These are phyloP conservation scores for Ditula angustiorana DNA, from an alignment of 2,888 invertebrate genomes.

Conservation along the genomic window DNA sequence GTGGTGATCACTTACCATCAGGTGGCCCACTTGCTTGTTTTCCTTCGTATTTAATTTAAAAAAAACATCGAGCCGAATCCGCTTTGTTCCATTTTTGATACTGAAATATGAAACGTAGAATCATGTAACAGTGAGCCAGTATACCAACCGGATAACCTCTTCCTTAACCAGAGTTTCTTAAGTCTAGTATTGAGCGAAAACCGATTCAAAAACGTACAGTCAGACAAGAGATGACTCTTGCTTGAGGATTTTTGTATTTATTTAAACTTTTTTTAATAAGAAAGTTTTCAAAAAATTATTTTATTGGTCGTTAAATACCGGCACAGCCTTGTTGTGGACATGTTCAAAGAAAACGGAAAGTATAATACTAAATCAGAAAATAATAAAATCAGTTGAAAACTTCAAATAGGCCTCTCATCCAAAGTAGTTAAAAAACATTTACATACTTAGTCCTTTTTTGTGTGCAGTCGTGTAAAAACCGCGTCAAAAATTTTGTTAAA, in stretches of 20 bases:
- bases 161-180: slow-evolving; percentile 49
- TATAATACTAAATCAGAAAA: slow-evolving; percentile 3
- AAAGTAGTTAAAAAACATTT: slow-evolving; percentile 41
- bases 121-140: not conserved
- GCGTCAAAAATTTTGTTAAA: slow-evolving; percentile 45
- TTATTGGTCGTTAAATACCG: slow-evolving; percentile 37
- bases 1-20: too few species aligned
- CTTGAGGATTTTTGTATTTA: slow-evolving; percentile 47
- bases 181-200: slow-evolving; percentile 69
- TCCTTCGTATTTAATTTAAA: too few species aligned
- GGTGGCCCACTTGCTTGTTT: too few species aligned
- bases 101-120: not conserved
- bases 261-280: slow-evolving; percentile 43
- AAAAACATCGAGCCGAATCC: too few species aligned
- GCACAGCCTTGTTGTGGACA: slow-evolving; percentile 40
- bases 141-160: not conserved
- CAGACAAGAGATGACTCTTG: slow-evolving; percentile 43
- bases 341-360: slow-evolving; percentile 23
- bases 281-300: slow-evolving; percentile 35
- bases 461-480: too few species aligned
- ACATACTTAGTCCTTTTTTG: too few species aligned
- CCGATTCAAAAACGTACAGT: slow-evolving; percentile 55
- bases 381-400: slow-evolving; percentile 41
- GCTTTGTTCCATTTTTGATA: too few species aligned
- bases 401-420: slow-evolving; percentile 50